These are phyloP conservation scores for Congeria kusceri DNA, from an alignment of 2,888 invertebrate genomes.

Conservation along the genomic window DNA sequence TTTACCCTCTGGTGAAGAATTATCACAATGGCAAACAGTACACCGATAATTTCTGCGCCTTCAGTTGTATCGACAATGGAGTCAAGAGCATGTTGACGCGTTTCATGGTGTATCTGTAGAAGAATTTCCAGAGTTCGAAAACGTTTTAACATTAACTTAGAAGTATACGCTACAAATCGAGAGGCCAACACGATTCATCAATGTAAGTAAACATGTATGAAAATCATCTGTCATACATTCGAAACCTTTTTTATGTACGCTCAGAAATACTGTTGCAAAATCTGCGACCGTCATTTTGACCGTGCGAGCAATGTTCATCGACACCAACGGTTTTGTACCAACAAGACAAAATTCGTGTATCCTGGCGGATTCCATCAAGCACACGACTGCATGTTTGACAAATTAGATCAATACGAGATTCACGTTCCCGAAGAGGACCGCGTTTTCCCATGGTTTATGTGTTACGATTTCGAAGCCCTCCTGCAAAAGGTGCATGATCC, in stretches of 20 bases:
- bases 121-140: conserved; percentile 41
- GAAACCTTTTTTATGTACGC: conserved; percentile 21
- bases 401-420: too few relatives aligned
- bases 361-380: too few relatives aligned
- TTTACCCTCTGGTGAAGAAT: conserved; percentile 45
- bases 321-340: conserved; percentile 41
- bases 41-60: conserved; percentile 45
- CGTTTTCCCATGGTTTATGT: too few relatives aligned
- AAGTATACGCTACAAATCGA: too few relatives aligned
- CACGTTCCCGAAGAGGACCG: too few relatives aligned
- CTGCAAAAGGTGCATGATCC: too few relatives aligned
- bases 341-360: too few relatives aligned
- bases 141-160: conserved; percentile 35
- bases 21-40: conserved; percentile 26
- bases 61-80: conserved; percentile 35
- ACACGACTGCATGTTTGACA: too few relatives aligned
- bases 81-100: neutral
- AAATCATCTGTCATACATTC: too few relatives aligned
- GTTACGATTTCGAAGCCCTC: too few relatives aligned
- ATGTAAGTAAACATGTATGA: too few relatives aligned
- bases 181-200: too few relatives aligned
- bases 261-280: conserved; percentile 36
- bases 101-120: conserved; percentile 26
- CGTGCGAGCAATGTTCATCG: conserved; percentile 23
- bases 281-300: conserved; percentile 47